Evolutionary conservation across 2,113 vertebrate species (phyloP).

Genomic region (Zootoca vivipara): DNA sequence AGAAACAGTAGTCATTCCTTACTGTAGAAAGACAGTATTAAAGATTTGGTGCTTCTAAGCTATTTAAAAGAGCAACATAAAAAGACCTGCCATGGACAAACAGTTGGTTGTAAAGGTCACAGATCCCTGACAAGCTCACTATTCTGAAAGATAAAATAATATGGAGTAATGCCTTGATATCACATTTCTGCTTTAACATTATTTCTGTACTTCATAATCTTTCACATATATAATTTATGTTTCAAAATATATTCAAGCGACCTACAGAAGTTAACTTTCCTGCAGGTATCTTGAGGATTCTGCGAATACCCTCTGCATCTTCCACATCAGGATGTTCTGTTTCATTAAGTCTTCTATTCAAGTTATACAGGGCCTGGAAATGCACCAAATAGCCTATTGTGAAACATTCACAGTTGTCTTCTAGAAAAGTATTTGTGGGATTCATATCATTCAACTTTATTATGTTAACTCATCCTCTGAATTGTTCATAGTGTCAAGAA

Average conservation of each 20-base stretch:
- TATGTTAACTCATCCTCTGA: not conserved
- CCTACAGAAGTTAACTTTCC: not conserved
- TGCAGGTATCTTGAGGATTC: not conserved
- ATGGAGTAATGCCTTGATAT: not conserved
- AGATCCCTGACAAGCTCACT: not conserved
- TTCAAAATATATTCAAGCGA: not conserved
- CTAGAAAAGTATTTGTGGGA: not conserved
- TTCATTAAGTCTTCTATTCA: not conserved
- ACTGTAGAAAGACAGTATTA: not conserved
- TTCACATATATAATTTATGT: not conserved
- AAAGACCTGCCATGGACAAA: not conserved
- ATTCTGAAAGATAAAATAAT: not conserved
- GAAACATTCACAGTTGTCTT: not conserved
- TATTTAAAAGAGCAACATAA: not conserved
- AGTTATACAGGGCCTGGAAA: not conserved
- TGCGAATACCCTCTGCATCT: not conserved
- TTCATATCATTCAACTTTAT: not conserved
- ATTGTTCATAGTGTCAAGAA: not conserved
- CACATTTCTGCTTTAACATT: not conserved
- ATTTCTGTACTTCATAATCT: not conserved
- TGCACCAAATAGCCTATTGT: not conserved
- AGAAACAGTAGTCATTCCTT: not conserved
- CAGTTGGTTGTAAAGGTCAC: not conserved
- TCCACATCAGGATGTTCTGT: not conserved
- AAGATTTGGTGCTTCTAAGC: not conserved